Base-by-base conservation (phyloP, 2,888 invertebrate species). In the Macrosoma leucophasiata region DNA sequence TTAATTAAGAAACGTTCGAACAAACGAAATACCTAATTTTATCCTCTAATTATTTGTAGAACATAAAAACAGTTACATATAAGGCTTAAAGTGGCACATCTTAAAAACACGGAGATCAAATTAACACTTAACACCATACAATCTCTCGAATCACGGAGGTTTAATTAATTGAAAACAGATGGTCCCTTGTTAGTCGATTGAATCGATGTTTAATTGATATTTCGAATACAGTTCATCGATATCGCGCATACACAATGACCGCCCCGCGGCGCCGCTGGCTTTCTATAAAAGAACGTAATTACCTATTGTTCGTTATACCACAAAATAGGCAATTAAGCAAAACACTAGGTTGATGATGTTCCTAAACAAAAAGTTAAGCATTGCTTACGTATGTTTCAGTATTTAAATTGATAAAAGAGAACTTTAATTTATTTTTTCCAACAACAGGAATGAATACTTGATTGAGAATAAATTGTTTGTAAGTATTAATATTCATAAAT, bases 131-230 rank as follows among this genome's bases (percentile, higher is more conserved):
- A 60, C 50, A 55, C 50, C 47, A 55, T 45, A 14, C 43, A 45
- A 60, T 58, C 50, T 50, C 52, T 45, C 52, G 41, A 54, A 72
- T 65, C 67, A 56, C 46, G 43, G 43, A 55, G 55, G 48, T 52
- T 65, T 73, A 78, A 81, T 81, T 77, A 78, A 81, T 78, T 65
- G 72, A 68, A 73, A 73, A 79, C 81, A 81, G 78, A 81, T 82
- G 77, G 70, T 68, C 58, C 66, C 82, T 81, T 75, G 81, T 84
- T 84, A 82, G 66, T 52, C 52, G 55, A n/a, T 55, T 58, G 55
- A 67, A 72, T 72, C 62, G 70, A 70, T 72, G 54, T 73, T 65
- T 77, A 81, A 81, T 79, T 78, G 79, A 79, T 76, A 71, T 54
- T 60, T 61, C 59, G 67, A 68, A 63, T 52, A 45, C 59, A 49